These are phyloP conservation scores for Shargacucullia verbasci DNA, from an alignment of 2,888 invertebrate genomes.

Conservation along the genomic window DNA sequence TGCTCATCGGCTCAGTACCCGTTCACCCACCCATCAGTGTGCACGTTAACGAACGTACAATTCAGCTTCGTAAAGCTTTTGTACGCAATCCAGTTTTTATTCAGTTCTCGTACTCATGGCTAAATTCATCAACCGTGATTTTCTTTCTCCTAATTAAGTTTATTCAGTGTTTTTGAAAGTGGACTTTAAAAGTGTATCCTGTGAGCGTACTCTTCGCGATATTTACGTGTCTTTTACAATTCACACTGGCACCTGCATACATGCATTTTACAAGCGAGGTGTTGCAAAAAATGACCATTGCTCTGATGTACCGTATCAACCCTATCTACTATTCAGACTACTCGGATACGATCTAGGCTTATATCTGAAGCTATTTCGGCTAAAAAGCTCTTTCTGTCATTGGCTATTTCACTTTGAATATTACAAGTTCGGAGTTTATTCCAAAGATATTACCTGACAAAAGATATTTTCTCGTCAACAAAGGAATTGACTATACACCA, in stretches of 20 bases:
- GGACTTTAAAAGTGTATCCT: slow-evolving; percentile 43
- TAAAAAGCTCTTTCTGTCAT: slow-evolving; percentile 75
- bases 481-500: slow-evolving; percentile 63
- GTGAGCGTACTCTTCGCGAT: slow-evolving; percentile 49
- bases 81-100: slow-evolving; percentile 34
- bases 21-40: slow-evolving; percentile 50
- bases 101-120: slow-evolving; percentile 75
- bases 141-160: slow-evolving; percentile 80
- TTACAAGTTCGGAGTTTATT: slow-evolving; percentile 84
- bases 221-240: slow-evolving; percentile 67
- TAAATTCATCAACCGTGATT: slow-evolving; percentile 83
- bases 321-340: slow-evolving; percentile 92
- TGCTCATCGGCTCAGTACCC: slow-evolving; percentile 70
- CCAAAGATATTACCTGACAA: slow-evolving; percentile 85
- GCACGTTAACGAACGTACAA: slow-evolving; percentile 51
- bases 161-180: slow-evolving; percentile 59
- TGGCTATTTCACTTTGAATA: slow-evolving; percentile 87
- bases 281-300: slow-evolving; percentile 86
- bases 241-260: slow-evolving; percentile 76
- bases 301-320: slow-evolving; percentile 88
- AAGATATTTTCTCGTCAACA: slow-evolving; percentile 35
- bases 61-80: slow-evolving; percentile 33
- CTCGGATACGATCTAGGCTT: slow-evolving; percentile 90
- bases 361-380: slow-evolving; percentile 68
- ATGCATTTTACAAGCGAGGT: slow-evolving; percentile 82